These are phyloP conservation scores for Ambastaia sidthimunki DNA, from an alignment of 2,797 vertebrate species.

Conservation along the genomic window DNA sequence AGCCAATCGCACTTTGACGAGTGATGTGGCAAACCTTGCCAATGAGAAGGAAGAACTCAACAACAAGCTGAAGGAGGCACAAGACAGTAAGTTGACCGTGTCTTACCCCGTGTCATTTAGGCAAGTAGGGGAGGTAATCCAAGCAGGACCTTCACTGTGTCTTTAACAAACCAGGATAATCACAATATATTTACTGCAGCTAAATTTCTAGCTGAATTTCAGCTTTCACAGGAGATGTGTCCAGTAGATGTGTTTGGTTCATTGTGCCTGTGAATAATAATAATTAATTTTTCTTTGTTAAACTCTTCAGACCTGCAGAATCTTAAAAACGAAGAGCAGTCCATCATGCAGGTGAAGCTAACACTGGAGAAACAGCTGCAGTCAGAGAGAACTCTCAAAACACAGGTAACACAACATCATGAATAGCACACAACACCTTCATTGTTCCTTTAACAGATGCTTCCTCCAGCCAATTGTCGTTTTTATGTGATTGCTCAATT, in stretches of 20 bases:
- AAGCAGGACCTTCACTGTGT: background rate
- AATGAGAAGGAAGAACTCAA: conserved; percentile 98
- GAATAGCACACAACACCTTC: background rate
- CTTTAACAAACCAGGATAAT: background rate
- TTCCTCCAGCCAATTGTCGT: background rate
- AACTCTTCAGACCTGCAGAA: conserved; percentile 80
- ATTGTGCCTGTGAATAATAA: background rate
- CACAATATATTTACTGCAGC: background rate
- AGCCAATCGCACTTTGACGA: conserved; percentile 93
- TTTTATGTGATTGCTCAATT: background rate
- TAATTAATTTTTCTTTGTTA: background rate
- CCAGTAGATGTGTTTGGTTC: background rate
- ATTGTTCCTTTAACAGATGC: background rate
- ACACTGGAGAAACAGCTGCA: conserved; percentile 93
- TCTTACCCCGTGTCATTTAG: too few relatives aligned
- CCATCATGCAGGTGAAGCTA: conserved; percentile 84
- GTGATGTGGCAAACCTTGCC: conserved; percentile 94
- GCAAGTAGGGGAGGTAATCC: too few relatives aligned
- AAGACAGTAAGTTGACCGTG: conserved; percentile 83
- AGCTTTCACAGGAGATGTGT: background rate
- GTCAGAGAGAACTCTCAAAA: conserved; percentile 94
- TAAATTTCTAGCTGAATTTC: background rate
- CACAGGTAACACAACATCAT: conserved; percentile 79
- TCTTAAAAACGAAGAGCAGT: conserved; percentile 87
- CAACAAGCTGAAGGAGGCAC: conserved; percentile 90